A percentile compares a stretch with the other conserved stretches of the same genome.
Conservation (phyloP, 2,113 vertebrate genomes). For the Ceratotherium simum region DNA sequence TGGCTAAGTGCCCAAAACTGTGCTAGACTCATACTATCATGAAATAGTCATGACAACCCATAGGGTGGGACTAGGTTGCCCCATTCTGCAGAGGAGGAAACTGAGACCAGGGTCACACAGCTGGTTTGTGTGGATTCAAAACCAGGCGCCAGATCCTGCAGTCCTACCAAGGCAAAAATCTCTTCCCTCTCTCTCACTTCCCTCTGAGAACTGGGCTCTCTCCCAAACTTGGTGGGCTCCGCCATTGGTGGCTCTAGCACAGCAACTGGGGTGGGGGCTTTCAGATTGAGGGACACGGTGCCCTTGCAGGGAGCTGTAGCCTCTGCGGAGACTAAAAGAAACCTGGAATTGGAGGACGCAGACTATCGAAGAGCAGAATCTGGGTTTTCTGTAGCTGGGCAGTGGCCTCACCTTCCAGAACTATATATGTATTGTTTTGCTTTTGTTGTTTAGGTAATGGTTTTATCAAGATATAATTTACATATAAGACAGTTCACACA, state of each 20-base stretch:
- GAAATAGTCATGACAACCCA: background rate
- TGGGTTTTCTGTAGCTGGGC: background rate
- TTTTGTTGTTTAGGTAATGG: background rate
- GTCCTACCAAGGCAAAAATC: background rate
- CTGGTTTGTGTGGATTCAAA: background rate
- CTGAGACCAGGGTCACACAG: background rate
- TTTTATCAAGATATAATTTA: conserved; percentile 9
- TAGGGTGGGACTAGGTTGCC: background rate
- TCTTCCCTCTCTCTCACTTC: background rate
- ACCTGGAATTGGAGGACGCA: background rate
- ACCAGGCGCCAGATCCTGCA: background rate
- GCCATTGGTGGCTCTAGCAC: background rate
- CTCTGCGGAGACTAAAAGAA: background rate
- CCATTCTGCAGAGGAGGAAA: background rate
- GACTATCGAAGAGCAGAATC: background rate
- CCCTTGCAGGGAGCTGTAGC: background rate
- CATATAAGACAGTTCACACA: background rate
- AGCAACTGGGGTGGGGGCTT: background rate
- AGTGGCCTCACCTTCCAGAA: background rate
- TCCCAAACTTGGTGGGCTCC: background rate
- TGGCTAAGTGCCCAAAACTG: background rate
- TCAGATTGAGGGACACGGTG: background rate
- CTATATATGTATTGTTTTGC: background rate
- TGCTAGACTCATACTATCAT: background rate
- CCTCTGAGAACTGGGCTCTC: background rate